Conservation (phyloP, 2,797 vertebrate species). For the Typhlichthys eigenmanni region DNA sequence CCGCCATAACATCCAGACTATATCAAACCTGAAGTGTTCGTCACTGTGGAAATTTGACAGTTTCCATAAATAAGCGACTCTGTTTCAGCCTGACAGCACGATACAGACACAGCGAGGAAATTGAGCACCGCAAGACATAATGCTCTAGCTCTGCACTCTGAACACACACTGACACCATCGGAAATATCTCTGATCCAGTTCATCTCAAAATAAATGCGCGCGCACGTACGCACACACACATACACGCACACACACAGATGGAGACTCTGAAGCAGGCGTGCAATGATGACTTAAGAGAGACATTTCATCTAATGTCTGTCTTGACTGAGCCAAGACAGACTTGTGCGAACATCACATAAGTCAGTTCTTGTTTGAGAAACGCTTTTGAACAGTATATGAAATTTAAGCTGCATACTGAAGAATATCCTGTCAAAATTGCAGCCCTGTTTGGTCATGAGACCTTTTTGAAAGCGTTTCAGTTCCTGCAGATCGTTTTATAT, state of each 20-base stretch:
- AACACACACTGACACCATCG: conserved; percentile 23
- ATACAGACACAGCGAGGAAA: conserved; percentile 30
- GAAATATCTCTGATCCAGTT: conserved; percentile 43
- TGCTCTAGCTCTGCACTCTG: conserved; percentile 2
- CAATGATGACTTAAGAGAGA: not conserved
- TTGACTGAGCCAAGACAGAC: too few relatives aligned
- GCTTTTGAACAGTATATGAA: too few relatives aligned
- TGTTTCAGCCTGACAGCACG: conserved; percentile 11
- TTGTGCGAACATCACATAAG: too few relatives aligned
- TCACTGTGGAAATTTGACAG: conserved; percentile 5
- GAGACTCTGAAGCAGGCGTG: not conserved
- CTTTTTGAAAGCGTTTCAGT: too few relatives aligned
- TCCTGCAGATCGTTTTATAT: too few relatives aligned
- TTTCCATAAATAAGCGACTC: conserved; percentile 16
- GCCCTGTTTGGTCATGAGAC: too few relatives aligned
- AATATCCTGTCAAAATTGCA: too few relatives aligned
- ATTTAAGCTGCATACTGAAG: too few relatives aligned
- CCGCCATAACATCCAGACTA: not conserved
- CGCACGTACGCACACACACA: too few relatives aligned
- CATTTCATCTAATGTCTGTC: too few relatives aligned
- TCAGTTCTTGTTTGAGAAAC: too few relatives aligned
- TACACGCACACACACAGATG: conserved; percentile 7
- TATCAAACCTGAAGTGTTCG: not conserved
- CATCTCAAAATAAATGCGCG: conserved; percentile 20
- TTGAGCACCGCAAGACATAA: conserved; percentile 12